Evolutionary conservation across 2,113 vertebrate species (phyloP), one percentile per base, ranked within the genome.

Genomic region (Barbus barbus): DNA sequence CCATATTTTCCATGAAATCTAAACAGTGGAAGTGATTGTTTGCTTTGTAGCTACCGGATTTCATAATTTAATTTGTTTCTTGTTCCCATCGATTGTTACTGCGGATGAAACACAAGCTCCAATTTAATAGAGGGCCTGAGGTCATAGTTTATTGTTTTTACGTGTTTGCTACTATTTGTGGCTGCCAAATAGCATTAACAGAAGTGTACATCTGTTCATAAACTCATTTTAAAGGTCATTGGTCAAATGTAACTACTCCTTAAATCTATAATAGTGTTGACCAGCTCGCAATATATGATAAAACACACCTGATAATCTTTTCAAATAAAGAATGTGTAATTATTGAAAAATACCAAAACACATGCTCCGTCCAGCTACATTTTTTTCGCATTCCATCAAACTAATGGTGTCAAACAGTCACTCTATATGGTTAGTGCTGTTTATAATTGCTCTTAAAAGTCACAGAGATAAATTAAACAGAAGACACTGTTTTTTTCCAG

Each of bases 381-480:
- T 24, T 63, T 31, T 28, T 31, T 28, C 26, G 2, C 5, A 7
- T 8, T 65, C 26, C 13, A 65, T 65, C 11, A 65, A 28, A 31
- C 24, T 63, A 63, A 63, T 67, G 63, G 16, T 31, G 63, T 67
- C 63, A 67, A 61, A 26, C 28, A 65, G 28, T 28, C 61, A 6
- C 26, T 65, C 7, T 33, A 3, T 33, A 48, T 56, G 48, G 20
- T 76, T 53, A 76, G 74, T n/a, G 16, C 46, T 53, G 46, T 76
- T 77, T 77, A 67, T 67, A 67, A 67, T 18, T 9, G 16, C 28
- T 31, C 63, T 67, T 67, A 67, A 33, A 16, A 71, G 67, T 41
- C 36, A 41, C 22, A n/a, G 22, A 0, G 4, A 41, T 41, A 41
- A n/a, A 71, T 5, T 71, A 41, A 71, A 71, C 11, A 2, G 16